A percentile compares a stretch with the other conserved stretches of the same genome.
These are phyloP conservation scores for Cirrhinus molitorella DNA, from an alignment of 2,797 vertebrate species.

Conservation along the genomic window DNA sequence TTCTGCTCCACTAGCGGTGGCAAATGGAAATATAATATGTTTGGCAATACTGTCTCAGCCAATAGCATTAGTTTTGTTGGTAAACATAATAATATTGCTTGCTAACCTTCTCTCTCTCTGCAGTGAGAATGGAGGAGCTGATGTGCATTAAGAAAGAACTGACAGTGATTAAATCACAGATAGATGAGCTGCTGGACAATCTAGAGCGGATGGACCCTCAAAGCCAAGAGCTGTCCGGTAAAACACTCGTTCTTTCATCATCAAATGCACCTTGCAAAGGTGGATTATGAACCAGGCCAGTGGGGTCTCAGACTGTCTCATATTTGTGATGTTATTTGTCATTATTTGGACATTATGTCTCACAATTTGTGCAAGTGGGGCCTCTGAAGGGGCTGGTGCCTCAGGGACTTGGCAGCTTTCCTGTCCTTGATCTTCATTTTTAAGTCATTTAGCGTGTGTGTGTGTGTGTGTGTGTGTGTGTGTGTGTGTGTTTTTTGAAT, in stretches of 20 bases:
- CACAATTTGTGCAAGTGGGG: not conserved
- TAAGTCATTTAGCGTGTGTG: slow-evolving; percentile 45
- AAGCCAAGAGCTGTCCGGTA: slow-evolving; percentile 54
- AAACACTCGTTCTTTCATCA: not conserved
- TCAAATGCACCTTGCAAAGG: not conserved
- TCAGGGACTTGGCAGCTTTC: not conserved
- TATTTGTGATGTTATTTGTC: not conserved
- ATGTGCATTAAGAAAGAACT: slow-evolving; percentile 74
- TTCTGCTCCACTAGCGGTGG: not conserved
- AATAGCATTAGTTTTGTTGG: not conserved
- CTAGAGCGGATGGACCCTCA: slow-evolving; percentile 75
- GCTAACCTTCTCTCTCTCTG: slow-evolving; percentile 33
- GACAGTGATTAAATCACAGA: slow-evolving; percentile 76
- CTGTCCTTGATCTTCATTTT: slow-evolving; percentile 24
- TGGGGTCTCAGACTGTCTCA: not conserved
- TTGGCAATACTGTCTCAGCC: not conserved
- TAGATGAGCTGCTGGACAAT: slow-evolving; percentile 74
- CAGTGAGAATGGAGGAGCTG: slow-evolving; percentile 75
- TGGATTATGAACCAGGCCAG: not conserved
- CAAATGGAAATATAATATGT: not conserved
- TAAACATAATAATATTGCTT: not conserved
- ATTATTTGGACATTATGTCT: not conserved
- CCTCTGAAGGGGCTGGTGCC: not conserved
- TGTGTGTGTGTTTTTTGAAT: too few relatives aligned
- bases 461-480: slow-evolving; percentile 39